Base-by-base conservation (phyloP, 1,140 invertebrate genomes). In the Drosophila mauritiana region DNA sequence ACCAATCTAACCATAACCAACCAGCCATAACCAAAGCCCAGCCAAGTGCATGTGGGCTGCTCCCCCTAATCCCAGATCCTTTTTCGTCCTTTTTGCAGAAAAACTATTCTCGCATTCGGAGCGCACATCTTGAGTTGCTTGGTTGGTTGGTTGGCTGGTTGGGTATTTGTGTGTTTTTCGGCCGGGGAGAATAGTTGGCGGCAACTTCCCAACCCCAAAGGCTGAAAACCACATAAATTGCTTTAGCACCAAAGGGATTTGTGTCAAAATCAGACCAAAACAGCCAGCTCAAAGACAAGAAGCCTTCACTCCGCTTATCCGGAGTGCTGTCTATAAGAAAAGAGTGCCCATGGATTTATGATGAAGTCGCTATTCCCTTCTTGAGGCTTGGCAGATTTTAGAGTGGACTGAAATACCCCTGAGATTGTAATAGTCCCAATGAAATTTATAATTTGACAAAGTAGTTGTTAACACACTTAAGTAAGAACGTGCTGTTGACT, bases 171-270 rank as follows among this genome's bases (percentile, higher is more conserved):
- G 51, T 49, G 55, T 51, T 54, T 70, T 58, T 62, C 48, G 22
- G 59, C 57, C 48, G 10, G 43, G 25, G 43, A 46, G 27, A 31
- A 49, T 49, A 61, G 78, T 62, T 58, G 70, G 52, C 46, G 52
- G 53, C 42, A 46, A 69, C 34, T 43, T 68, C 15, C 25, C 55
- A 45, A 36, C 49, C 52, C 59, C 48, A 53, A 61, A 77, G 75
- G 48, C 61, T 63, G 52, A 76, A 89, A 48, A 83, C 80, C 80
- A 76, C 84, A 88, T 89, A 88, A 88, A 88, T 88, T 88, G 83
- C 83, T 88, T 89, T 88, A 89, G 84, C 84, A 88, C 85, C 84
- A 88, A 88, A 80, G 84, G 84, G 84, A 88, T 88, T 88, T 88
- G 80, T 84, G 84, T 80, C 77, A 80, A 80, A 90, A 78, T 89